Evolutionary conservation across 2,113 vertebrate genomes (phyloP).

Genomic region (Leptodactylus fuscus): DNA sequence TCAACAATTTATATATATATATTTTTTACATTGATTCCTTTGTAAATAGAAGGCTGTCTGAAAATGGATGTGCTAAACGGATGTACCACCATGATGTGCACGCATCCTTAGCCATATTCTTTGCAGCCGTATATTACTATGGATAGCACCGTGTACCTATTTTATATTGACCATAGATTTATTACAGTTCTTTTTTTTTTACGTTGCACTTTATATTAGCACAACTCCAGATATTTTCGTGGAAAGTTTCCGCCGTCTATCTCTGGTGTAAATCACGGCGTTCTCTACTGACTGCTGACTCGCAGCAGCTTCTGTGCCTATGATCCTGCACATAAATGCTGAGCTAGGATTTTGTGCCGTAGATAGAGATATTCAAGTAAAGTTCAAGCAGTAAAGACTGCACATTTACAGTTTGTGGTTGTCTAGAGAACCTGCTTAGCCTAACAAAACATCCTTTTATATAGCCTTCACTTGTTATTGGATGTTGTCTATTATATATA

Average conservation of each 20-base stretch:
- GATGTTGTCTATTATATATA: neutral
- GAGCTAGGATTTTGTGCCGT: neutral
- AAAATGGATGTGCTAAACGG: no score
- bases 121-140: no score
- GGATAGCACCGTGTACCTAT: no score
- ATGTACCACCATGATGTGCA: no score
- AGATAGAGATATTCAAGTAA: constrained; percentile 11
- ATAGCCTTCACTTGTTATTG: neutral
- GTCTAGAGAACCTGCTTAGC: constrained; percentile 21
- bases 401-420: constrained; percentile 6
- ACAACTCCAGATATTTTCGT: neutral
- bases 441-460: constrained; percentile 3
- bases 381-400: constrained; percentile 12
- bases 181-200: neutral
- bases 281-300: neutral
- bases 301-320: neutral
- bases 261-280: neutral
- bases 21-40: no score
- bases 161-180: no score
- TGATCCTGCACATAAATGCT: neutral
- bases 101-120: no score
- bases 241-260: neutral
- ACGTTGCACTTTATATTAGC: neutral
- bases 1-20: no score
- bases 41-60: no score